Evolutionary conservation across 2,888 invertebrate genomes (phyloP), one percentile per base, ranked within the genome.

Genomic region (Punctoribates punctum): DNA sequence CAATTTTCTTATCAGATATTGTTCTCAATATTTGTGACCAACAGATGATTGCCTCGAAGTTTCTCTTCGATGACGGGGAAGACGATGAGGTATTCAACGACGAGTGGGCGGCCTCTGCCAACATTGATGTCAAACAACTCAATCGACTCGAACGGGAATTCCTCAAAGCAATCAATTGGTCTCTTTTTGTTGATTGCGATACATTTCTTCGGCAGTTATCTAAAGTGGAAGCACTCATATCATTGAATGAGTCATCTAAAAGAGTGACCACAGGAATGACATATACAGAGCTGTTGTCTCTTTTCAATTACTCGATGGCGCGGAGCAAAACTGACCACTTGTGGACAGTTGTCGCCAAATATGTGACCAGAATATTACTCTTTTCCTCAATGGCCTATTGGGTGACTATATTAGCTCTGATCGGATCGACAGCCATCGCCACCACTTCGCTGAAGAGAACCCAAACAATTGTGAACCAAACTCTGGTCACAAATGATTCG

Each of bases 41-140:
- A 9, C 77, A 96, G 96, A 92, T 97, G 91, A 91, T 97, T 81
- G 96, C 97, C 75, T 95, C 94, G 82, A 98, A 98, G 86, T 96
- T 94, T 85, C 86, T 95, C 81, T 92, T 96, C 85, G 95, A 96
- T 82, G 92, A 93, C 82, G 95, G 94, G 57, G 93, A 93, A 83
- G 91, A 92, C 79, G 95, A 95, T 82, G 94, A 94, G 84, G 92
- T 94, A 79, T 89, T 92, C 83, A 90, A 94, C 83, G 90, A 91
- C 76, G 94, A 96, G 85, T 98, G 97, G 96, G 96, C 97, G 17
- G 88, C 88, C 78, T 91, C 93, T 60, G 92, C 91, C 17, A 89
- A 90, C 77, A 86, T 94, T 80, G 87, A 89, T 78, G 86, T 90
- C 29, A 87, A 88, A 77, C 87, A 90, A 81, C 87, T 98, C 76